A percentile compares a stretch with the other conserved stretches of the same genome.
Conservation (phyloP, 2,888 invertebrate genomes). For the Agriotes lineatus region DNA sequence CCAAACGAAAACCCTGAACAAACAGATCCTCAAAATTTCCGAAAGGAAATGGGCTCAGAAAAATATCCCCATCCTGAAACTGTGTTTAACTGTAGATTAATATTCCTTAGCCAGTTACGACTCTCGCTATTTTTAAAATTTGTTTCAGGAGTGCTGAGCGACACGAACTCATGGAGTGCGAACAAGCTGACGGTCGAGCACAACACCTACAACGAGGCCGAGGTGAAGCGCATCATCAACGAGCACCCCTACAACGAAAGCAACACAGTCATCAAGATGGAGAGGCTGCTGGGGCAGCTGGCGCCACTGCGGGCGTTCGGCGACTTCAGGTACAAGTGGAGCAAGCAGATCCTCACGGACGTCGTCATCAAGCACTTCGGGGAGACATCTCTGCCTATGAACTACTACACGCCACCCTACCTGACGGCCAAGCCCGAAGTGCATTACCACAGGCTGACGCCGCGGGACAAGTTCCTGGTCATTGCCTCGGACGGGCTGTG, state of each 20-base stretch:
- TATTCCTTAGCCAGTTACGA: no score
- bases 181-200: conserved; percentile 88
- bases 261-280: conserved; percentile 86
- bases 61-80: no score
- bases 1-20: no score
- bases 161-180: conserved; percentile 82
- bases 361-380: conserved; percentile 80
- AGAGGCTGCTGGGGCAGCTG: conserved; percentile 91
- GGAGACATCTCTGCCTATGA: conserved; percentile 79
- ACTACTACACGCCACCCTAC: conserved; percentile 96
- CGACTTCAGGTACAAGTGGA: conserved; percentile 93
- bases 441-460: conserved; percentile 80
- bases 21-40: no score
- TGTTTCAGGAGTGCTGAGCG: conserved; percentile 76
- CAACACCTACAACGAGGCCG: conserved; percentile 87
- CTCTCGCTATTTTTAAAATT: no score
- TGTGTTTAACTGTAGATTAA: no score
- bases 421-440: conserved; percentile 91
- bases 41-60: no score
- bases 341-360: conserved; percentile 75
- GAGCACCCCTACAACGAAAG: conserved; percentile 91
- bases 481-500: conserved; percentile 96
- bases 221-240: conserved; percentile 85
- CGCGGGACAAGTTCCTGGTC: conserved; percentile 92
- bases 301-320: conserved; percentile 96